phyloP scores from a whole-genome alignment of 2,113 vertebrate genomes.

The Oceanites oceanicus region DNA sequence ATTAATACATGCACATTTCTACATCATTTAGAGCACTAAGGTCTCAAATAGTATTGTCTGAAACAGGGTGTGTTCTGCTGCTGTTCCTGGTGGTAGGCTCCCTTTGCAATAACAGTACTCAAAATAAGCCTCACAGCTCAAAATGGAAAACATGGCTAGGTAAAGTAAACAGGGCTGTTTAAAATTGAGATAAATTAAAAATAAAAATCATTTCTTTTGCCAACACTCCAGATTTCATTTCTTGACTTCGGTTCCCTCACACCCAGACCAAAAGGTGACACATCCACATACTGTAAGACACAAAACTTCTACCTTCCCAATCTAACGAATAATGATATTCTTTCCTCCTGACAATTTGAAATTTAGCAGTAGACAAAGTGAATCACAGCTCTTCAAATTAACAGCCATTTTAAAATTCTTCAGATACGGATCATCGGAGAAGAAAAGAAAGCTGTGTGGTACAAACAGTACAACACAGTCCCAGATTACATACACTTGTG shows the following conservation, averaged over 20 bases:
- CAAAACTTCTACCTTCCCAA: background rate
- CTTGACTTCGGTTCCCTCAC: background rate
- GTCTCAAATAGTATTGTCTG: conserved; percentile 16
- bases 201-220: background rate
- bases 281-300: background rate
- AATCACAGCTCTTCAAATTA: background rate
- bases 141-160: background rate
- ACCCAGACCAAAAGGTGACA: background rate
- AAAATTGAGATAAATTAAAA: background rate
- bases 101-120: background rate
- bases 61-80: conserved; percentile 11
- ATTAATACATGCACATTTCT: conserved; percentile 60
- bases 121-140: background rate
- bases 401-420: background rate
- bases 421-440: background rate
- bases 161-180: background rate
- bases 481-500: background rate
- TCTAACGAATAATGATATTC: background rate
- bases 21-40: conserved; percentile 55
- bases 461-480: background rate
- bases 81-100: background rate
- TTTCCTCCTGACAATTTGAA: background rate
- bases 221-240: background rate
- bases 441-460: background rate
- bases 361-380: background rate